phyloP scores from a whole-genome alignment of 2,113 vertebrate genomes.

The Catharus minimus region DNA sequence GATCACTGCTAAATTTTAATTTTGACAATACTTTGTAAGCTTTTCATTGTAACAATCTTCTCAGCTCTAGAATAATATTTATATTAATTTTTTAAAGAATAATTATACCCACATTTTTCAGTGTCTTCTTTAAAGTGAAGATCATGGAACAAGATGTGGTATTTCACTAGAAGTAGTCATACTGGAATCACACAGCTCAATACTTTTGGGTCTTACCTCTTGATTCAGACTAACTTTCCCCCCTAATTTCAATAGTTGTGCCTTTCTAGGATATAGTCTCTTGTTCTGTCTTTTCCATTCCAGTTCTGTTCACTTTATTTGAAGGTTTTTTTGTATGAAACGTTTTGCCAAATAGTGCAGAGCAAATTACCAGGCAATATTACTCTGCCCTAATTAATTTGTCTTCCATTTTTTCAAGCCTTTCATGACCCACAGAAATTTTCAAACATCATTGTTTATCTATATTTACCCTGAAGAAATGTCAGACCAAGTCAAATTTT shows the following conservation, averaged over 20 bases:
- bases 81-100: rapidly evolving
- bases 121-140: background rate
- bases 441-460: background rate
- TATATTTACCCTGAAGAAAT: background rate
- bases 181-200: background rate
- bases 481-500: background rate
- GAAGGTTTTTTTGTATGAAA: background rate
- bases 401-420: background rate
- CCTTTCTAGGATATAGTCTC: background rate
- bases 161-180: background rate
- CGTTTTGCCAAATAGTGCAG: background rate
- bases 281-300: background rate
- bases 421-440: background rate
- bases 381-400: background rate
- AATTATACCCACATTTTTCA: background rate
- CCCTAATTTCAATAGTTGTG: background rate
- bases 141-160: background rate
- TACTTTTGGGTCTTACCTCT: background rate
- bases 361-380: background rate
- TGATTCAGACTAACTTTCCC: background rate
- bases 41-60: background rate
- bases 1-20: background rate
- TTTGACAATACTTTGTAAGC: background rate
- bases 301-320: background rate
- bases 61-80: background rate